phyloP scores from a whole-genome alignment of 2,888 invertebrate species.

The Drosophila monieri region DNA sequence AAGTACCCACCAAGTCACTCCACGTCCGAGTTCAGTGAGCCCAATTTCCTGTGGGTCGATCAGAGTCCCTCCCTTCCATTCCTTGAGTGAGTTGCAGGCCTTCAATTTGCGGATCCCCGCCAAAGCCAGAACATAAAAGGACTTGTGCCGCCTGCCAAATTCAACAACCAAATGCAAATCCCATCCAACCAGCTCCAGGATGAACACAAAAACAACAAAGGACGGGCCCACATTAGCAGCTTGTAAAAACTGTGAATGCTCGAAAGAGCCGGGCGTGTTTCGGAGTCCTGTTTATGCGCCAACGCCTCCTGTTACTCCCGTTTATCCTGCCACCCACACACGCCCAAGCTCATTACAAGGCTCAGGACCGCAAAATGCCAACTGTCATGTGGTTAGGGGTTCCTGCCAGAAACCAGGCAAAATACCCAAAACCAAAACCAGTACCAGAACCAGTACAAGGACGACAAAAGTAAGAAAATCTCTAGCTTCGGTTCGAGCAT shows the following conservation, averaged over 20 bases:
- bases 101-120: slow-evolving; percentile 17
- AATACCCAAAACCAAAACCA: slow-evolving; percentile 21
- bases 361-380: slow-evolving; percentile 57
- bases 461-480: slow-evolving; percentile 14
- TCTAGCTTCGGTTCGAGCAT: slow-evolving; percentile 27
- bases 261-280: slow-evolving; percentile 40
- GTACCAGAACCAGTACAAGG: slow-evolving; percentile 43
- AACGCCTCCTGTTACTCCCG: slow-evolving; percentile 39
- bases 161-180: slow-evolving; percentile 41
- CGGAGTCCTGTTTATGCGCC: slow-evolving; percentile 40
- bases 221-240: slow-evolving; percentile 66
- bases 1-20: slow-evolving; percentile 1
- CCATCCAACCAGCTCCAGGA: slow-evolving; percentile 18
- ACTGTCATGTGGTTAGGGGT: slow-evolving; percentile 49
- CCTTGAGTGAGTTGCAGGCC: slow-evolving; percentile 29
- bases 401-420: neutral
- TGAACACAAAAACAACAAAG: slow-evolving; percentile 28
- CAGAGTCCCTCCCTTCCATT: slow-evolving; percentile 13
- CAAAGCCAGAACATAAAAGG: slow-evolving; percentile 38
- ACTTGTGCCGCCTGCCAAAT: slow-evolving; percentile 34
- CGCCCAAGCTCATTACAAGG: slow-evolving; percentile 56
- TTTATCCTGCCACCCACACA: slow-evolving; percentile 13
- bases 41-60: slow-evolving; percentile 3
- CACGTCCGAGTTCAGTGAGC: slow-evolving; percentile 6
- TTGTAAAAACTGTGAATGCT: slow-evolving; percentile 66